phyloP scores from a whole-genome alignment of 2,113 vertebrate genomes.

The Ameiurus melas region DNA sequence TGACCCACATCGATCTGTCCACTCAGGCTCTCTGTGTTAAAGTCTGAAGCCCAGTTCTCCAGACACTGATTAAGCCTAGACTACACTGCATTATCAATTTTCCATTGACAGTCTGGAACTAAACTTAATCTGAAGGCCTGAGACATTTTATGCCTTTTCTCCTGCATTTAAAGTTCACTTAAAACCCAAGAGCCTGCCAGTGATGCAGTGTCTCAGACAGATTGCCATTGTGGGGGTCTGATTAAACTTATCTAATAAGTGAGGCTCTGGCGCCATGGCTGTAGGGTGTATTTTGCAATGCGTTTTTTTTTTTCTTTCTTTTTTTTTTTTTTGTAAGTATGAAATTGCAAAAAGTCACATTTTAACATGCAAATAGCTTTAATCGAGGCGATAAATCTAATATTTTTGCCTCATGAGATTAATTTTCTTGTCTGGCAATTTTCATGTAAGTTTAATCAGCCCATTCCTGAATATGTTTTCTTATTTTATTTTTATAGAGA shows the following conservation, averaged over 20 bases:
- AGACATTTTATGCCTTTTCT: background rate
- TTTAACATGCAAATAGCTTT: slow-evolving; percentile 18
- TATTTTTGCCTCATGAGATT: slow-evolving; percentile 26
- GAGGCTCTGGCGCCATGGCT: slow-evolving; percentile 3
- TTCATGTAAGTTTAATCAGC: slow-evolving; percentile 25
- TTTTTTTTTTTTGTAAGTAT: background rate
- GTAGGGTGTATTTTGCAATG: background rate
- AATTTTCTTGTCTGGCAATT: slow-evolving; percentile 38
- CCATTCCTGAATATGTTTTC: slow-evolving; percentile 7
- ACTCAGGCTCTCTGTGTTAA: slow-evolving; percentile 17
- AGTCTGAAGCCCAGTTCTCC: slow-evolving; percentile 17
- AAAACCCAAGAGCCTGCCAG: slow-evolving; percentile 6
- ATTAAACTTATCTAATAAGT: slow-evolving; percentile 29
- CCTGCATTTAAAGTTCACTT: slow-evolving; percentile 3
- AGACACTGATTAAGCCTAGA: slow-evolving; percentile 19
- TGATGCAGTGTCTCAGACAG: slow-evolving; percentile 18
- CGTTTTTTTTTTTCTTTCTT: background rate
- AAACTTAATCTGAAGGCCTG: slow-evolving; percentile 17
- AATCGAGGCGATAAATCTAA: slow-evolving; percentile 33
- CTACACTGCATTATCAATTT: slow-evolving; percentile 24
- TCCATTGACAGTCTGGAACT: slow-evolving; percentile 7
- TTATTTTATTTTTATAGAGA: slow-evolving; percentile 28
- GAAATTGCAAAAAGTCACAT: background rate
- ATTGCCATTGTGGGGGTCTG: slow-evolving; percentile 11
- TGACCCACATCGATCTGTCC: slow-evolving; percentile 28